Evolutionary conservation across 2,888 invertebrate genomes (phyloP).

Genomic region (Drosophila macrothrix): DNA sequence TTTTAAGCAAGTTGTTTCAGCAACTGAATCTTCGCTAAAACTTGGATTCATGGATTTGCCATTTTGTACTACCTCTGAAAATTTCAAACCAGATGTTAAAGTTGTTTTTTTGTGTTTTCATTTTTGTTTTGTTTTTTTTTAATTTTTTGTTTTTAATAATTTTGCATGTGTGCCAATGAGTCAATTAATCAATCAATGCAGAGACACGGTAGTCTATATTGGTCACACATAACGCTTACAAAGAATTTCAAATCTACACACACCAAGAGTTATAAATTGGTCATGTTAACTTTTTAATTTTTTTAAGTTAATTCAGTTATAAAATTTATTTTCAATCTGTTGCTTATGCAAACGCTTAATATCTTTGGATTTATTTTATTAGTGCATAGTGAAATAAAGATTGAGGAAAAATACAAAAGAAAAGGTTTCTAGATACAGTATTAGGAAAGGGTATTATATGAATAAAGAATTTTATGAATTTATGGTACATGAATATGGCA

Average conservation of each 20-base stretch:
- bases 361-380: conserved; percentile 5
- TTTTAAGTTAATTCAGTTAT: conserved; percentile 14
- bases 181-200: conserved; percentile 47
- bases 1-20: conserved; percentile 92
- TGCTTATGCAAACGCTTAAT: conserved; percentile 3
- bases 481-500: conserved; percentile 9
- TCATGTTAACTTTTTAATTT: conserved; percentile 4
- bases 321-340: not conserved
- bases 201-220: conserved; percentile 73
- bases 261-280: conserved; percentile 36
- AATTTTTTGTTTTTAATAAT: conserved; percentile 17
- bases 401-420: conserved; percentile 27
- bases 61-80: conserved; percentile 86
- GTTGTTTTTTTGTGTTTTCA: conserved; percentile 36
- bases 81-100: conserved; percentile 82
- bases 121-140: conserved; percentile 9
- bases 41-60: conserved; percentile 89
- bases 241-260: conserved; percentile 34
- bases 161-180: conserved; percentile 51
- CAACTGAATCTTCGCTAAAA: conserved; percentile 93
- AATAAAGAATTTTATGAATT: not conserved
- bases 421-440: conserved; percentile 10
- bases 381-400: conserved; percentile 30
- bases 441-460: conserved; percentile 8
- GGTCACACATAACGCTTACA: conserved; percentile 67